phyloP scores from a whole-genome alignment of 1,140 invertebrate species.

The Brachionus rubens region DNA sequence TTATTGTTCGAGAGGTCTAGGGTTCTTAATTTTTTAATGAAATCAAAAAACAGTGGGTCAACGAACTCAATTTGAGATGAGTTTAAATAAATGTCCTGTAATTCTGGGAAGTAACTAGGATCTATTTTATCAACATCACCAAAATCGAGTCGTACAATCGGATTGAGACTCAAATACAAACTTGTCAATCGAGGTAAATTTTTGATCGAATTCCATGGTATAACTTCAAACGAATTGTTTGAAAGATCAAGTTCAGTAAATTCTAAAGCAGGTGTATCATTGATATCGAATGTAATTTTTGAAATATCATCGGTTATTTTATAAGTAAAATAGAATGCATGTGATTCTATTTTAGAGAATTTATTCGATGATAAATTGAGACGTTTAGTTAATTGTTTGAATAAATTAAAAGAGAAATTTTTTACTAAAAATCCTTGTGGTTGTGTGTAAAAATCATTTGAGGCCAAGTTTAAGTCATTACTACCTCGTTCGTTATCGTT shows the following conservation, averaged over 20 bases:
- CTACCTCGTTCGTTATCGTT: background rate
- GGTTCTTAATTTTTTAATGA: background rate
- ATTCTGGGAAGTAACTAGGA: background rate
- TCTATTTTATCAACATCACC: background rate
- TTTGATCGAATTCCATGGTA: slow-evolving; percentile 25
- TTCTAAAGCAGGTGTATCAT: background rate
- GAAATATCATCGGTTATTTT: background rate
- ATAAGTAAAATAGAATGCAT: slow-evolving; percentile 28
- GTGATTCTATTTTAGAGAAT: background rate
- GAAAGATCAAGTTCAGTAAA: slow-evolving; percentile 17
- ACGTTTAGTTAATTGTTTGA: background rate
- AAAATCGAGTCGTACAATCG: slow-evolving; percentile 1
- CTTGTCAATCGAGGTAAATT: background rate
- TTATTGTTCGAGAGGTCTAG: background rate
- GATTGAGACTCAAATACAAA: background rate
- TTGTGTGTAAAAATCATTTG: background rate
- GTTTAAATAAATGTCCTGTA: background rate
- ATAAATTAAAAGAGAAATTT: slow-evolving; percentile 9
- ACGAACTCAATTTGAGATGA: slow-evolving; percentile 4
- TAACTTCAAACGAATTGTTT: slow-evolving; percentile 32
- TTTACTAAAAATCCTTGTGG: background rate
- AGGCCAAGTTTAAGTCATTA: background rate
- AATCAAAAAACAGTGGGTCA: background rate
- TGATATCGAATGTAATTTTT: background rate
- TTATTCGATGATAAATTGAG: slow-evolving; percentile 29